Conservation (phyloP, 1,140 invertebrate species). For the Pseudachorutes palmiensis region DNA sequence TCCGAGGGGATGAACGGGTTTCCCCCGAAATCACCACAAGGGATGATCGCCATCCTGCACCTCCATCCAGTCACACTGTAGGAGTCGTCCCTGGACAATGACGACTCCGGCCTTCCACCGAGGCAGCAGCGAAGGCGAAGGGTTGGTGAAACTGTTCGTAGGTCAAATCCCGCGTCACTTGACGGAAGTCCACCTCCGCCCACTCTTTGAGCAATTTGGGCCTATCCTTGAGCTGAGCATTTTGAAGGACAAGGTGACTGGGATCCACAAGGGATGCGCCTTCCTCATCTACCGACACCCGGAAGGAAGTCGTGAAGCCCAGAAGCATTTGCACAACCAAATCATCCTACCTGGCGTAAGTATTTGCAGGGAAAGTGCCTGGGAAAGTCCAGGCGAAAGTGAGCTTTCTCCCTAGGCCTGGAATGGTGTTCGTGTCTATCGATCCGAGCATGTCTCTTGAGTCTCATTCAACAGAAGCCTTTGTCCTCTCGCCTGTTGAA, state of each 20-base stretch:
- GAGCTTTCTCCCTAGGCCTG: not conserved
- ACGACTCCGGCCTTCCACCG: too few species aligned
- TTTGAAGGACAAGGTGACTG: constrained; percentile 84
- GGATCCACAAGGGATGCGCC: constrained; percentile 78
- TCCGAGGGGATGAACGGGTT: too few species aligned
- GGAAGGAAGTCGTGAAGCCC: constrained; percentile 12
- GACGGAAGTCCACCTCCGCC: constrained; percentile 75
- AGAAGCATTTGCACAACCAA: constrained; percentile 10
- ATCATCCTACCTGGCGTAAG: constrained; percentile 11
- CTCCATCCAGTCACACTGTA: too few species aligned
- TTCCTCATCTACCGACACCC: constrained; percentile 15
- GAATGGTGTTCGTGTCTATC: not conserved
- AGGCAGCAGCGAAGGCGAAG: constrained; percentile 43
- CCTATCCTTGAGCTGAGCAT: constrained; percentile 89
- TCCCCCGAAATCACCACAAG: too few species aligned
- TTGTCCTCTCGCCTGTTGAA: not conserved
- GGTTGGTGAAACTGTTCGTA: constrained; percentile 72
- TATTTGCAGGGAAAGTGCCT: too few species aligned
- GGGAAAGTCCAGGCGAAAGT: too few species aligned
- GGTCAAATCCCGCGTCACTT: constrained; percentile 84
- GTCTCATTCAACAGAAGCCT: not conserved
- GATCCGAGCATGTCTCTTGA: not conserved
- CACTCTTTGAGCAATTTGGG: constrained; percentile 85
- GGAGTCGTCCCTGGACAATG: too few species aligned
- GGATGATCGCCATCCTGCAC: too few species aligned